A percentile compares a stretch with the other conserved stretches of the same genome.
Conservation (phyloP, 2,888 invertebrate species). For the Apodemia mormo region DNA sequence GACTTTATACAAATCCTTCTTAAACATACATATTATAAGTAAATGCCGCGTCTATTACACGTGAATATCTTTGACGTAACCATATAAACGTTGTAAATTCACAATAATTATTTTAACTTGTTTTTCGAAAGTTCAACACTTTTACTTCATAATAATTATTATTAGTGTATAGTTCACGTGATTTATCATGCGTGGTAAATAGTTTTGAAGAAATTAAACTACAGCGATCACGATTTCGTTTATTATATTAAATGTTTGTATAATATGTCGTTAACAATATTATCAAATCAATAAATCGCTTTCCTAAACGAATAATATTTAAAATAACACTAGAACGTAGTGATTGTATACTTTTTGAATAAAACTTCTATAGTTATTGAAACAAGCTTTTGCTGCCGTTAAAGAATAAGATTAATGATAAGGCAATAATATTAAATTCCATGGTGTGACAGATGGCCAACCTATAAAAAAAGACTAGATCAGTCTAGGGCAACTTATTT, state of each 20-base stretch:
- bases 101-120: conserved; percentile 7
- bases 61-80: background rate
- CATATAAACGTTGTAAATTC: conserved; percentile 1
- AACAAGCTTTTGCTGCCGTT: too few species aligned
- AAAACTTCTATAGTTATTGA: too few species aligned
- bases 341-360: too few species aligned
- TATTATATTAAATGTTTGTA: background rate
- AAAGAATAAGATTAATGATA: too few species aligned
- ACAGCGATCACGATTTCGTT: background rate
- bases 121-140: conserved; percentile 12
- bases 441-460: too few species aligned
- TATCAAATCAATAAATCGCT: too few species aligned
- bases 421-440: too few species aligned
- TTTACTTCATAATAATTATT: conserved; percentile 4
- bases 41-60: background rate
- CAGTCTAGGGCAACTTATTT: too few species aligned
- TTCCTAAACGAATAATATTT: too few species aligned
- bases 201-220: background rate
- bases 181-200: background rate
- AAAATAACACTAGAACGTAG: too few species aligned
- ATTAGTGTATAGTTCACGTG: background rate
- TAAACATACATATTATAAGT: background rate
- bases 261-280: too few species aligned
- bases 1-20: background rate
- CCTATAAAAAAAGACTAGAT: too few species aligned